These are phyloP conservation scores for Blastobasis adustella DNA, from an alignment of 2,888 invertebrate species.

Conservation along the genomic window DNA sequence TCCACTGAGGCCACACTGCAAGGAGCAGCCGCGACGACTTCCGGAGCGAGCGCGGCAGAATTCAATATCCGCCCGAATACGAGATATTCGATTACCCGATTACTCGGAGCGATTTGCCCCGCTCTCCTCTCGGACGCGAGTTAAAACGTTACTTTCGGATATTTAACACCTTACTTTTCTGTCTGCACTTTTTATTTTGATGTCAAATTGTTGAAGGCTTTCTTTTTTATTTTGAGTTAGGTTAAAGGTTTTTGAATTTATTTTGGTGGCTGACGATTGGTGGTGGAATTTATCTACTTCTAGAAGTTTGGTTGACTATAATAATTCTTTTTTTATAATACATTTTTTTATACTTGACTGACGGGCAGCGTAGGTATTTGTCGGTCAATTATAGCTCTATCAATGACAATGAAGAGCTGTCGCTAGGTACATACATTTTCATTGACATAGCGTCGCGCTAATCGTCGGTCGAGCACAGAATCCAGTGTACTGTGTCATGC, in stretches of 20 bases:
- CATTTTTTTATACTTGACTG: no score
- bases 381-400: no score
- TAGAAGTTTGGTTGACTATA: no score
- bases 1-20: slow-evolving; percentile 20
- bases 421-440: no score
- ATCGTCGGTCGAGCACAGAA: no score
- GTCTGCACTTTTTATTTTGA: background rate
- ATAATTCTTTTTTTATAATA: no score
- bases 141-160: slow-evolving; percentile 25
- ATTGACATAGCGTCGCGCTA: no score
- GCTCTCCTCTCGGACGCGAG: slow-evolving; percentile 26
- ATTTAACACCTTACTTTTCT: background rate
- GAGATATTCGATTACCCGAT: slow-evolving; percentile 59
- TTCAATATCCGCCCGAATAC: slow-evolving; percentile 64
- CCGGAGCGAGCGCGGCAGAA: slow-evolving; percentile 57
- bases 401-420: no score
- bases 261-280: no score
- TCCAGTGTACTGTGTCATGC: no score
- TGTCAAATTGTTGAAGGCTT: background rate
- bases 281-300: no score
- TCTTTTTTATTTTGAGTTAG: background rate
- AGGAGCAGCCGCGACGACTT: slow-evolving; percentile 45
- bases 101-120: slow-evolving; percentile 36
- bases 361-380: no score
- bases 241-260: background rate